Evolutionary conservation across 2,797 vertebrate genomes (phyloP), one percentile per base, ranked within the genome.

Genomic region (Acropternis orthonyx): DNA sequence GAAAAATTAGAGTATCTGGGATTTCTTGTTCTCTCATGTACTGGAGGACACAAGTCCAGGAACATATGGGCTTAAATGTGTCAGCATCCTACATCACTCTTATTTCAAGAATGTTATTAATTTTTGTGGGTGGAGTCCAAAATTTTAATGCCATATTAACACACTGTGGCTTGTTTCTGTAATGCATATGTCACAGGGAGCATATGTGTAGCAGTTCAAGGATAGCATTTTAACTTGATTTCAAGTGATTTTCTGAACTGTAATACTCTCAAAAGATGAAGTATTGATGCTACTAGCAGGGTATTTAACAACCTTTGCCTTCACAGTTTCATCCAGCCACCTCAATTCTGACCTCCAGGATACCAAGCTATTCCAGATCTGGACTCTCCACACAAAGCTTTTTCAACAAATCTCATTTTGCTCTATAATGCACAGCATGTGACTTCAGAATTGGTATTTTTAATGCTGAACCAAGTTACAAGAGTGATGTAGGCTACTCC

Each of bases 101-200:
- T 85, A 54, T 69, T 76, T 90, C 69, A 90, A 86, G 79, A 78
- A 66, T 10, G 56, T 61, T 88, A 88, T 63, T 94, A 86, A 84
- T 90, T 92, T 94, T 69, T 93, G 83, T 90, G 89, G 77, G 85
- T 76, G 83, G 83, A 94, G 91, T 91, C 85, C 80, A 94, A 93
- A 73, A 89, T 69, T 88, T 82, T 86, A 93, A 92, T 84, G 89
- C 49, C 76, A 46, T 74, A 89, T 74, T 83, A 96, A 72, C 56
- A 75, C 82, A 95, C 19, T 51, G 95, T 76, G 52, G 41, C 74
- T 93, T 93, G 59, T 51, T 92, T 65, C 66, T 91, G 76, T 63
- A 73, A 69, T 5, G 41, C 4, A 9, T 19, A 8, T 34, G 76
- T 76, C 94, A 93, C 73, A 34, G 55, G 55, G 36, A 93, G 87